Conservation (phyloP, 2,113 vertebrate genomes). For the Elaphurus davidianus region DNA sequence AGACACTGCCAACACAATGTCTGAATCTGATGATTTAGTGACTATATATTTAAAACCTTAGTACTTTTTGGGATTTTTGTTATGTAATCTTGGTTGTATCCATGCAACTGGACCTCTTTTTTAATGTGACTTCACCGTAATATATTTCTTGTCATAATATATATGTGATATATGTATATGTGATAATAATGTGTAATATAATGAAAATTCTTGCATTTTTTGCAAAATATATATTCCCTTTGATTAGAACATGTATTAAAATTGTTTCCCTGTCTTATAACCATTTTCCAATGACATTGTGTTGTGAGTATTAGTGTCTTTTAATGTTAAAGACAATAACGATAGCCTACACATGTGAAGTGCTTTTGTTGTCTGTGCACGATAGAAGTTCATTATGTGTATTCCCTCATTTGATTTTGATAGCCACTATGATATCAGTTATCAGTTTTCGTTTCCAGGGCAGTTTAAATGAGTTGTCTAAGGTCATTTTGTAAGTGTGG, state of each 20-base stretch:
- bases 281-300: neutral
- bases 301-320: neutral
- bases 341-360: neutral
- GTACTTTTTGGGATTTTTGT: neutral
- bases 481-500: neutral
- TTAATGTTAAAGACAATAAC: neutral
- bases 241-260: neutral
- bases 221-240: neutral
- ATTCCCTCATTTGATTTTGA: neutral
- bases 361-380: fast-evolving
- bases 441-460: neutral
- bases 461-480: neutral
- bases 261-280: neutral
- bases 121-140: neutral
- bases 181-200: neutral
- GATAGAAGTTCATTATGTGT: neutral
- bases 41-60: neutral
- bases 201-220: neutral
- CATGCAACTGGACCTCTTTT: neutral
- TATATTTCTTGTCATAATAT: neutral
- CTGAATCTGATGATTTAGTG: neutral
- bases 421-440: no score
- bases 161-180: neutral
- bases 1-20: neutral
- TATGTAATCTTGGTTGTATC: neutral